A percentile compares a stretch with the other conserved stretches of the same genome.
These are phyloP conservation scores for Melanotaenia nigrans DNA, from an alignment of 2,797 vertebrate species.

Conservation along the genomic window DNA sequence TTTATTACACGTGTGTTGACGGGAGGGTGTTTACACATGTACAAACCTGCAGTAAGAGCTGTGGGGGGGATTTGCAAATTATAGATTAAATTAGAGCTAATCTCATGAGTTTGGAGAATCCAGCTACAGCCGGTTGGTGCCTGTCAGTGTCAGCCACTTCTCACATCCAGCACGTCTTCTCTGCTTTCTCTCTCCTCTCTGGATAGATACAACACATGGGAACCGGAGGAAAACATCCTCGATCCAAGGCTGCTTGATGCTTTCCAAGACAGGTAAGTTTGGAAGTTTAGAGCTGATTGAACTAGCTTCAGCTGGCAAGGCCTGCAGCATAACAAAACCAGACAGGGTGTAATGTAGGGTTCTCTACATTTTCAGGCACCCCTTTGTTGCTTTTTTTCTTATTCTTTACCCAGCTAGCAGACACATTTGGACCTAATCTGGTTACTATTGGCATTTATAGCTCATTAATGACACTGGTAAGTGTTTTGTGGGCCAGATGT, in stretches of 20 bases:
- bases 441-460: background rate
- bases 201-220: slow-evolving; percentile 94
- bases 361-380: background rate
- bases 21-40: slow-evolving; percentile 39
- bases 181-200: slow-evolving; percentile 46
- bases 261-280: slow-evolving; percentile 90
- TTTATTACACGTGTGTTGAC: slow-evolving; percentile 48
- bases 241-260: slow-evolving; percentile 92
- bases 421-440: background rate
- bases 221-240: slow-evolving; percentile 95
- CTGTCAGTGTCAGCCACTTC: background rate
- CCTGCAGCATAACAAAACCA: background rate
- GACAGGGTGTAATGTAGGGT: background rate
- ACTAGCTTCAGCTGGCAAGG: background rate
- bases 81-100: background rate
- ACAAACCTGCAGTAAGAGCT: slow-evolving; percentile 2
- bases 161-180: slow-evolving; percentile 12
- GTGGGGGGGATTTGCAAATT: background rate
- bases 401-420: background rate
- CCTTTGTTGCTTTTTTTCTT: background rate
- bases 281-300: slow-evolving; percentile 2
- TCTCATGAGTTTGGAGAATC: background rate
- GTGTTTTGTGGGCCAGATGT: background rate
- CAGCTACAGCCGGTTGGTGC: background rate
- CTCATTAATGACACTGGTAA: background rate